Evolutionary conservation across 2,888 invertebrate species (phyloP), one percentile per base, ranked within the genome.

Genomic region (Ganaspis brasiliensis): DNA sequence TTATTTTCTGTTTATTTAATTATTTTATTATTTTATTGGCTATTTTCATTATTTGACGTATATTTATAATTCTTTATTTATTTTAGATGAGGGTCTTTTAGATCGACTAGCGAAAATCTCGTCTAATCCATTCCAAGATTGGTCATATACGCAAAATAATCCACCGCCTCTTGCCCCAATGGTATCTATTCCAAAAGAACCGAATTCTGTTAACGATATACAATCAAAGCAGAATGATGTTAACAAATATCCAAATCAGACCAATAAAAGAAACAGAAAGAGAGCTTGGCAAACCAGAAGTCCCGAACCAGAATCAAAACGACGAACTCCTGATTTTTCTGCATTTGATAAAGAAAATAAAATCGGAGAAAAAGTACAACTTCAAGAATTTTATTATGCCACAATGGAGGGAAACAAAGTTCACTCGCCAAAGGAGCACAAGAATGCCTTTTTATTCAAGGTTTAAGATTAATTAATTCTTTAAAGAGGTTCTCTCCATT

Each of bases 81-180:
- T 82, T 85, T 79, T 76, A 86, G 90, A 83, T 59, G 91, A 91
- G 35, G 92, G 91, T 87, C 93, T 90, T 14, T 79, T 92, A n/a
- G 90, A 89, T 49, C 89, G 92, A 35, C 82, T 93, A 37, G 83
- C 89, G 2, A 92, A 91, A 75, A 92, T 93, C 49, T 93, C 95
- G 4, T 92, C 93, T 0, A 95, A 95, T 92, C 96, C 95, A 0
- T 95, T 95, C 84, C 93, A 93, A 82, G 93, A 94, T 86, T 95
- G 95, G 95, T 92, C 92, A 49, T 91, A 90, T 52, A 79, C 88
- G 8, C 81, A 74, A 5, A 70, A 1, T 0, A 74, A 82, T 55
- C 84, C 85, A 8, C 86, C 86, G 9, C 81, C 84, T 5, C 86
- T 84, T 1, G 79, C 86, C 8, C 86, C 88, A 6, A 87, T 90